Evolutionary conservation across 1,140 invertebrate genomes (phyloP).

Genomic region (Bombus superbus): DNA sequence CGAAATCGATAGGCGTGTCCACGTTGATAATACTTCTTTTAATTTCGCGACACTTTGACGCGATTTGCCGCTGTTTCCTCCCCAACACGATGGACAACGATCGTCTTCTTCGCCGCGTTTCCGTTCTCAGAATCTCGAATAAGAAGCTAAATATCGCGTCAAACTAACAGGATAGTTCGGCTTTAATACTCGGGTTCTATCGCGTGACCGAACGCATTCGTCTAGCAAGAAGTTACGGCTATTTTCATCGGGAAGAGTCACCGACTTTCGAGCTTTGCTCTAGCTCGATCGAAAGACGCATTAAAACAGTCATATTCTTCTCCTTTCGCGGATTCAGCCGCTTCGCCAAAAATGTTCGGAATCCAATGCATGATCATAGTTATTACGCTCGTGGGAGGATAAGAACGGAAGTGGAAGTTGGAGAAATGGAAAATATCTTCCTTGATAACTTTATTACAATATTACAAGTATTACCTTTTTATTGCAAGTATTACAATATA

Average conservation of each 20-base stretch:
- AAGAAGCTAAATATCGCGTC: neutral
- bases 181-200: slow-evolving; percentile 41
- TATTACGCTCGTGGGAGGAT: neutral
- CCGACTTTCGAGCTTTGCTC: slow-evolving; percentile 48
- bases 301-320: neutral
- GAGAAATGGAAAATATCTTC: neutral
- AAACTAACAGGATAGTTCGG: slow-evolving; percentile 10
- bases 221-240: slow-evolving; percentile 43
- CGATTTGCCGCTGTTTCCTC: neutral
- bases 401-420: neutral
- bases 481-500: neutral
- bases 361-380: neutral
- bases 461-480: too few species aligned
- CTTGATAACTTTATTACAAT: neutral
- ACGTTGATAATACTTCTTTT: neutral
- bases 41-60: neutral
- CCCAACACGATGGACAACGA: neutral
- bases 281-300: neutral
- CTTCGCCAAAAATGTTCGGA: neutral
- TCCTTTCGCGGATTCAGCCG: neutral
- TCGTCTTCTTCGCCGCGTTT: neutral
- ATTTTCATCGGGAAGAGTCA: slow-evolving; percentile 42
- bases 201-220: slow-evolving; percentile 51
- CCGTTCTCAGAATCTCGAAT: too few species aligned
- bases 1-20: too few species aligned